Evolutionary conservation across 2,113 vertebrate species (phyloP).

Genomic region (Ammospiza caudacuta): DNA sequence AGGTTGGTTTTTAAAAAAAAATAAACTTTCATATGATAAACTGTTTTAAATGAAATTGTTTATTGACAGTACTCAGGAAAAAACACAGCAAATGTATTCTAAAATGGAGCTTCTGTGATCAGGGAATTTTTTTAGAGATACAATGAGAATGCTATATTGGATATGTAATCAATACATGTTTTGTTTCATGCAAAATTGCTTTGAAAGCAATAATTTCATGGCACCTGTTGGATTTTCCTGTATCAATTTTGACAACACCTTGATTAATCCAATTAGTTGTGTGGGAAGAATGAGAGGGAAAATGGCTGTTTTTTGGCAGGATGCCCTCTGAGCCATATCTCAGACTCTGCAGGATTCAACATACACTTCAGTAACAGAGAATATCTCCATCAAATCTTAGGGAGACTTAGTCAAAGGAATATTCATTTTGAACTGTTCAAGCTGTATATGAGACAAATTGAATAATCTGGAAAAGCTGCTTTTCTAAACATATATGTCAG

Average conservation of each 20-base stretch:
- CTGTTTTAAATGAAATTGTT: neutral
- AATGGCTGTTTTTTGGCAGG: accelerated
- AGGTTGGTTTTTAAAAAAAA: neutral
- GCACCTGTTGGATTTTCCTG: neutral
- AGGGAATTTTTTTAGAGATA: neutral
- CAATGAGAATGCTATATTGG: neutral
- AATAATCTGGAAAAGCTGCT: neutral
- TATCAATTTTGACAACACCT: neutral
- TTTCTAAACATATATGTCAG: neutral
- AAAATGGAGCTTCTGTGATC: neutral
- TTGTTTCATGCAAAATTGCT: neutral
- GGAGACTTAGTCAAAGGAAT: neutral
- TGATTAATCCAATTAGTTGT: neutral
- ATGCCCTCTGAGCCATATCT: neutral
- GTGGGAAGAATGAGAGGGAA: neutral
- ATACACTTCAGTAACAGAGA: neutral
- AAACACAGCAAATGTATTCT: neutral
- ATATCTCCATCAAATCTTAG: neutral
- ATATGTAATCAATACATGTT: neutral
- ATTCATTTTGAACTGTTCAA: neutral
- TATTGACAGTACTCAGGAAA: neutral
- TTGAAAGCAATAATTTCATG: neutral
- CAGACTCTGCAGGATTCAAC: neutral
- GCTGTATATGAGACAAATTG: neutral
- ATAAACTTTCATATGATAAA: neutral